These are phyloP conservation scores for Limosa lapponica DNA, from an alignment of 2,797 vertebrate species.

Conservation along the genomic window DNA sequence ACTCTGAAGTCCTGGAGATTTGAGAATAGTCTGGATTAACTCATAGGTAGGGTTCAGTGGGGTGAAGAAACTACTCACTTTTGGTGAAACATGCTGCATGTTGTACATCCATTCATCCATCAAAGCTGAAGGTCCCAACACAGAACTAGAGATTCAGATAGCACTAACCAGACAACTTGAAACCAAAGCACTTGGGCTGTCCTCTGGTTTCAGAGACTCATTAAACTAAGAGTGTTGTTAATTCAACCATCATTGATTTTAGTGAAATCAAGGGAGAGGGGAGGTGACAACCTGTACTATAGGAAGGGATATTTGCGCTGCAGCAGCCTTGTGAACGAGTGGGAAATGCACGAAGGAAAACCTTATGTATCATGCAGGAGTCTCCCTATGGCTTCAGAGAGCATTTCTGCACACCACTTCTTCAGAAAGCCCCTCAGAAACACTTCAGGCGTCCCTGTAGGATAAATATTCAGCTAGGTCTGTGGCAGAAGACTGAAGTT, in stretches of 20 bases:
- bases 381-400: background rate
- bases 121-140: background rate
- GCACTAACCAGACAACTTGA: background rate
- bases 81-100: fast-evolving
- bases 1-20: background rate
- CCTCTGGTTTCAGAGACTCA: background rate
- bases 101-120: background rate
- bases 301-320: background rate
- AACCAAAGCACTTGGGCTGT: background rate
- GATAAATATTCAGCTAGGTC: background rate
- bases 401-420: background rate
- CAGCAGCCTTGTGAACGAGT: background rate
- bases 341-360: background rate
- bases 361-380: background rate
- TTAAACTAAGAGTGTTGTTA: background rate
- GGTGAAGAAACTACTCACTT: background rate
- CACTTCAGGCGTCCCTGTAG: background rate
- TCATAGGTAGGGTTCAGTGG: background rate
- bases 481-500: background rate
- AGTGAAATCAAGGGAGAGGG: background rate
- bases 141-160: background rate
- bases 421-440: background rate
- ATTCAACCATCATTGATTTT: background rate
- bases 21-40: background rate
- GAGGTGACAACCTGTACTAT: background rate